Conservation (phyloP, 1,140 invertebrate species). For the Drosophila teissieri region DNA sequence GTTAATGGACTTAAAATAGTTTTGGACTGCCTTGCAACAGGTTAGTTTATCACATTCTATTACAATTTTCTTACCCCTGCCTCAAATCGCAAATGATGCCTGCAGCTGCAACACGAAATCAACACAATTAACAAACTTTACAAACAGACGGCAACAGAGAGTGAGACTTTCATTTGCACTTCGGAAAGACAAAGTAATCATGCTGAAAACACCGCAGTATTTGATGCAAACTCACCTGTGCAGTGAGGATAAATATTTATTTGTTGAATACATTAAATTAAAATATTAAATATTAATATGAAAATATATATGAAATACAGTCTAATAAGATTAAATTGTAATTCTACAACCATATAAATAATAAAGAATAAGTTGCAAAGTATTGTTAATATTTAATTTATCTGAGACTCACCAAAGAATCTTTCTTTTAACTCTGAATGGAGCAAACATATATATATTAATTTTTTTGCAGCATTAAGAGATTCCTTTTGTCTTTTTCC, state of each 20-base stretch:
- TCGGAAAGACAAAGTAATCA: slow-evolving; percentile 58
- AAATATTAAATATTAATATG: no score
- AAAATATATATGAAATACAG: no score
- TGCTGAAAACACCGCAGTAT: slow-evolving; percentile 55
- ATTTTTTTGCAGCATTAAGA: no score
- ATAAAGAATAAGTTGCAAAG: neutral
- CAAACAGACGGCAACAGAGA: slow-evolving; percentile 11
- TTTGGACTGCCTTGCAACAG: slow-evolving; percentile 24
- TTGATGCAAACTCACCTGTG: slow-evolving; percentile 22
- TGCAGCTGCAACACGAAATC: slow-evolving; percentile 45
- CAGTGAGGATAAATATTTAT: neutral
- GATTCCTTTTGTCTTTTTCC: neutral
- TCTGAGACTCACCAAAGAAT: no score
- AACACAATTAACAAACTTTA: slow-evolving; percentile 60
- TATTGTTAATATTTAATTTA: no score
- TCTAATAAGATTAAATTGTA: no score
- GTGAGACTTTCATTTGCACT: slow-evolving; percentile 54
- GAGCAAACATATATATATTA: no score
- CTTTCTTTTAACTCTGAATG: no score
- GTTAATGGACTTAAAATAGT: slow-evolving; percentile 34
- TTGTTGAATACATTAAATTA: neutral
- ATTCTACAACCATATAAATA: neutral
- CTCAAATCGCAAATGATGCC: slow-evolving; percentile 31
- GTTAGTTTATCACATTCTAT: slow-evolving; percentile 32
- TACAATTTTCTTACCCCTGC: slow-evolving; percentile 28